Conservation (phyloP, 2,113 vertebrate genomes). For the Galeopterus variegatus region DNA sequence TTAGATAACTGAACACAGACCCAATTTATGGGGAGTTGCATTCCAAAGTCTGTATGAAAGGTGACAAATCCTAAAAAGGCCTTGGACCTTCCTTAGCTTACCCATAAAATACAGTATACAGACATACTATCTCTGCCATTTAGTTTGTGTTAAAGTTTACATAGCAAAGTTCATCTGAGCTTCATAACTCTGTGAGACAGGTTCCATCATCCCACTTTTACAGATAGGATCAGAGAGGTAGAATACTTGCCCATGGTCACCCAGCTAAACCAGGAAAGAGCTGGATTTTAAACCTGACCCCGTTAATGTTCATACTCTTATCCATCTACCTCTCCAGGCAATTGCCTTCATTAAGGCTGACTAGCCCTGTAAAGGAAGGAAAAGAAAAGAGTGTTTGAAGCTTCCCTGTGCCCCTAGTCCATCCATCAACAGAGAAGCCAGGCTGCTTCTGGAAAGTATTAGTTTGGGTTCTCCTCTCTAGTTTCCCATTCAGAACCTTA, state of each 20-base stretch:
- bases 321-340: not conserved
- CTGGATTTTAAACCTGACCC: not conserved
- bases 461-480: not conserved
- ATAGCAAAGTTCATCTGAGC: not conserved
- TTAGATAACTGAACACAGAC: not conserved
- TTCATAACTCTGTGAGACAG: not conserved
- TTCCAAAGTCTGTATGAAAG: slow-evolving; percentile 25
- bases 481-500: not conserved
- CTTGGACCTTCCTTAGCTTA: slow-evolving; percentile 5
- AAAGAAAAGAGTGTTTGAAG: not conserved
- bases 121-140: not conserved
- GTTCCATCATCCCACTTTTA: not conserved
- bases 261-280: not conserved
- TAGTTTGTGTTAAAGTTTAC: not conserved
- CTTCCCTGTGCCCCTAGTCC: not conserved
- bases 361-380: not conserved
- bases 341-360: not conserved
- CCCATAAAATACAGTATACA: not conserved
- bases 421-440: not conserved
- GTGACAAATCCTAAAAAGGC: not conserved
- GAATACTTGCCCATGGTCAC: not conserved
- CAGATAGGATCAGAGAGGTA: not conserved
- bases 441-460: not conserved
- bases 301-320: not conserved
- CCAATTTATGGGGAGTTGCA: not conserved